Conservation (phyloP, 2,113 vertebrate species). For the Bombycilla garrulus region DNA sequence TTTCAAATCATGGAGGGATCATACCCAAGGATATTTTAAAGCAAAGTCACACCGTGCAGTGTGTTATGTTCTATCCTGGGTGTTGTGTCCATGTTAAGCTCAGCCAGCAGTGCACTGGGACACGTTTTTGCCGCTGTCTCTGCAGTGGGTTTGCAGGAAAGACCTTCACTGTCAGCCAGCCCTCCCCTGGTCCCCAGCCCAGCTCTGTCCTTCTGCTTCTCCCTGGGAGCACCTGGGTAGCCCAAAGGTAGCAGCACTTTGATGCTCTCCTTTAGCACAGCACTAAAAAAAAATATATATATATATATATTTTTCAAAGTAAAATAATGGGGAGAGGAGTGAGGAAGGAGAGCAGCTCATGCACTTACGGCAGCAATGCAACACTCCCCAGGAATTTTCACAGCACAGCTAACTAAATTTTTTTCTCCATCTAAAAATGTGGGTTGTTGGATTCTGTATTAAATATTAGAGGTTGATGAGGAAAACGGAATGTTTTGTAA, state of each 20-base stretch:
- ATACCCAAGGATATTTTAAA: constrained; percentile 40
- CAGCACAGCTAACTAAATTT: neutral
- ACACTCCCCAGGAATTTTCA: neutral
- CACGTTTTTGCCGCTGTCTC: neutral
- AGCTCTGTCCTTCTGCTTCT: neutral
- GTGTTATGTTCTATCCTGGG: too few relatives aligned
- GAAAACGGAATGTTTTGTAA: neutral
- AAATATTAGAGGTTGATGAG: neutral
- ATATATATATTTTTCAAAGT: neutral
- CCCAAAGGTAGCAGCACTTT: neutral
- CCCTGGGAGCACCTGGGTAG: neutral
- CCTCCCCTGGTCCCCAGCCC: neutral
- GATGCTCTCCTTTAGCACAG: neutral
- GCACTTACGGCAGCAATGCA: neutral
- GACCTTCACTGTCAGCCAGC: neutral
- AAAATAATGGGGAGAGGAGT: neutral
- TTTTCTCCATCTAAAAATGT: neutral
- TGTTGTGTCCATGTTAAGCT: neutral
- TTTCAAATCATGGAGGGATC: constrained; percentile 32
- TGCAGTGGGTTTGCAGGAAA: neutral
- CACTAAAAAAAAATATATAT: neutral
- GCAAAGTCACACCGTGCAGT: too few relatives aligned
- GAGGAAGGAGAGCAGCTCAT: neutral
- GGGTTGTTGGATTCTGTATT: neutral
- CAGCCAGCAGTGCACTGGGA: neutral